Conservation (phyloP, 2,113 vertebrate species). For the Athene cunicularia region DNA sequence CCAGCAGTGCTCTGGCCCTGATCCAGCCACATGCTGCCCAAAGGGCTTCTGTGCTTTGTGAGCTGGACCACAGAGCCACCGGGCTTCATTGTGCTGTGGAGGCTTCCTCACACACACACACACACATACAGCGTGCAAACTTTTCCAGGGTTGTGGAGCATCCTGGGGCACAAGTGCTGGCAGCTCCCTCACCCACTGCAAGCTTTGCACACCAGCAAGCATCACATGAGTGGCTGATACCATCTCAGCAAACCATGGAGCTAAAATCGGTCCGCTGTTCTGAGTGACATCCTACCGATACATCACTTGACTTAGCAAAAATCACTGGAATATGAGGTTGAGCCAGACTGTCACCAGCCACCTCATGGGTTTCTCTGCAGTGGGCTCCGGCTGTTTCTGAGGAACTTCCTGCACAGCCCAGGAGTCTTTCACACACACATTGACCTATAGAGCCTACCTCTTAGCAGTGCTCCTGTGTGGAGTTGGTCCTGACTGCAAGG, state of each 20-base stretch:
- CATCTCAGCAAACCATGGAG: background rate
- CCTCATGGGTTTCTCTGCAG: background rate
- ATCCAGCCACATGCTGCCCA: background rate
- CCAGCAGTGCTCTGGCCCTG: background rate
- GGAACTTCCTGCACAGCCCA: background rate
- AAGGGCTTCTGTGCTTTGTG: background rate
- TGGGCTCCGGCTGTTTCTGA: background rate
- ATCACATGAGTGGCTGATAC: background rate
- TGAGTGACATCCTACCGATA: background rate
- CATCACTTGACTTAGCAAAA: background rate
- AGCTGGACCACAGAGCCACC: rapidly evolving
- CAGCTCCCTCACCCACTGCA: background rate
- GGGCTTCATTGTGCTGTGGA: background rate
- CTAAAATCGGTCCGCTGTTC: background rate
- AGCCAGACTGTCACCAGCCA: background rate
- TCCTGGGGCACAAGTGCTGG: background rate
- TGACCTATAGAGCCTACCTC: background rate
- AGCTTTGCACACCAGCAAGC: background rate
- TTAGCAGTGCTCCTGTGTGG: background rate
- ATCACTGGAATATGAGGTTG: background rate
- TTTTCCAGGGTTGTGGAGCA: background rate
- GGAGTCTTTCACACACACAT: rapidly evolving
- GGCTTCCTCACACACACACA: background rate
- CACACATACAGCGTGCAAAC: rapidly evolving
- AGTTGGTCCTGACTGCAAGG: background rate